These are phyloP conservation scores for Papilio polytes DNA, from an alignment of 1,140 invertebrate genomes.

Conservation along the genomic window DNA sequence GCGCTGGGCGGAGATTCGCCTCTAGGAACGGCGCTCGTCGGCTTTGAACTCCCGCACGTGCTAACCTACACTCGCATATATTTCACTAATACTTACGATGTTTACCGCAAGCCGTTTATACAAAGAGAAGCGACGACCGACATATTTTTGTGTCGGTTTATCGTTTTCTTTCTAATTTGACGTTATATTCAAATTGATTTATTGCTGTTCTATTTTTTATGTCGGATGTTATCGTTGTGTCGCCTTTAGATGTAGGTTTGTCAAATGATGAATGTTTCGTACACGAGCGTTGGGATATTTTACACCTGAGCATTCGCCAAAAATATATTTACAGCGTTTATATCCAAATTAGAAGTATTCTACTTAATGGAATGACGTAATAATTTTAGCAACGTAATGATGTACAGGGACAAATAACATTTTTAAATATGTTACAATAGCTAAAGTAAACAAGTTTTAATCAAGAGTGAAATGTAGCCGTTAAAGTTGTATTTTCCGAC, in stretches of 20 bases:
- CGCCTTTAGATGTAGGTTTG: neutral
- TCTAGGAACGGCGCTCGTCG: conserved; percentile 45
- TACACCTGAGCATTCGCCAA: neutral
- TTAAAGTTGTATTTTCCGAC: conserved; percentile 41
- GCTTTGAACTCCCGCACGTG: conserved; percentile 51
- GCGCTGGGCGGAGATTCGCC: conserved; percentile 58
- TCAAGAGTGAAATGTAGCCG: conserved; percentile 37
- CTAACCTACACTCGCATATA: conserved; percentile 35
- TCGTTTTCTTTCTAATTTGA: conserved; percentile 35
- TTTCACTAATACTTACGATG: conserved; percentile 37
- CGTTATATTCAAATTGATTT: conserved; percentile 19
- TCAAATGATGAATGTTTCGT: neutral
- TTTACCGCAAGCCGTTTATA: conserved; percentile 28
- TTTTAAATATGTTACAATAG: neutral
- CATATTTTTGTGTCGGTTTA: conserved; percentile 32
- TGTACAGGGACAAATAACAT: neutral
- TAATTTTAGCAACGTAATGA: neutral
- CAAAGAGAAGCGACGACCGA: conserved; percentile 32
- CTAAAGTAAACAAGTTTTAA: conserved; percentile 4
- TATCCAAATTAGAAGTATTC: neutral
- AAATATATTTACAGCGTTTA: neutral
- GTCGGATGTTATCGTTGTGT: conserved; percentile 6
- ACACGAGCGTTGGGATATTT: neutral
- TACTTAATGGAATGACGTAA: neutral
- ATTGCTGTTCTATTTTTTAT: conserved; percentile 31